Evolutionary conservation across 2,113 vertebrate genomes (phyloP).

Genomic region (Pedionomus torquatus): DNA sequence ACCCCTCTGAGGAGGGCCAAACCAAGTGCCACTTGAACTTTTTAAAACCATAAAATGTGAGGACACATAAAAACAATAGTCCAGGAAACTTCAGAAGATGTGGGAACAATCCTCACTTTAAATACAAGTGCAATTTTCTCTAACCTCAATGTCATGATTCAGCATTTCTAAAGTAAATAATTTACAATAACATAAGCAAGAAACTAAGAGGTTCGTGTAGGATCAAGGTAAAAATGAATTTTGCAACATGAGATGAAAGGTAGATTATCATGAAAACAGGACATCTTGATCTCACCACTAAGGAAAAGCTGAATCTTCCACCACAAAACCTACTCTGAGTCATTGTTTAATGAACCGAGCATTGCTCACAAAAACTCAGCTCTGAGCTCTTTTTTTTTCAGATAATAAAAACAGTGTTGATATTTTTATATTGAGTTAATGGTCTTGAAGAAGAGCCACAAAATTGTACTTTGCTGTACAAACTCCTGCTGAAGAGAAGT

Average conservation of each 20-base stretch:
- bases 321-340: slow-evolving; percentile 66
- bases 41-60: slow-evolving; percentile 9
- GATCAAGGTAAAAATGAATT: slow-evolving; percentile 65
- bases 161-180: slow-evolving; percentile 68
- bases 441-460: slow-evolving; percentile 66
- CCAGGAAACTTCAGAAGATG: slow-evolving; percentile 45
- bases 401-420: slow-evolving; percentile 69
- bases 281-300: slow-evolving; percentile 54
- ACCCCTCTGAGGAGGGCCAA: not conserved
- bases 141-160: slow-evolving; percentile 62
- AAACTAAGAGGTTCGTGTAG: slow-evolving; percentile 30
- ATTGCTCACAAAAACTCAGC: slow-evolving; percentile 41
- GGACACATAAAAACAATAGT: slow-evolving; percentile 26
- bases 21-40: not conserved
- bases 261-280: slow-evolving; percentile 61
- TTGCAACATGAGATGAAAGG: slow-evolving; percentile 45
- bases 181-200: slow-evolving; percentile 63
- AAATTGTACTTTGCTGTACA: slow-evolving; percentile 34
- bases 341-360: slow-evolving; percentile 67
- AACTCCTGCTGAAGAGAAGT: slow-evolving; percentile 11
- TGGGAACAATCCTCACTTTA: slow-evolving; percentile 49
- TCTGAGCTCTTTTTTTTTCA: slow-evolving; percentile 23
- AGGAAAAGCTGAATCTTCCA: slow-evolving; percentile 48
- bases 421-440: slow-evolving; percentile 68
- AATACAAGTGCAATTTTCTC: slow-evolving; percentile 33